phyloP scores from a whole-genome alignment of 2,888 invertebrate genomes.

The Monoplex corrugatus region DNA sequence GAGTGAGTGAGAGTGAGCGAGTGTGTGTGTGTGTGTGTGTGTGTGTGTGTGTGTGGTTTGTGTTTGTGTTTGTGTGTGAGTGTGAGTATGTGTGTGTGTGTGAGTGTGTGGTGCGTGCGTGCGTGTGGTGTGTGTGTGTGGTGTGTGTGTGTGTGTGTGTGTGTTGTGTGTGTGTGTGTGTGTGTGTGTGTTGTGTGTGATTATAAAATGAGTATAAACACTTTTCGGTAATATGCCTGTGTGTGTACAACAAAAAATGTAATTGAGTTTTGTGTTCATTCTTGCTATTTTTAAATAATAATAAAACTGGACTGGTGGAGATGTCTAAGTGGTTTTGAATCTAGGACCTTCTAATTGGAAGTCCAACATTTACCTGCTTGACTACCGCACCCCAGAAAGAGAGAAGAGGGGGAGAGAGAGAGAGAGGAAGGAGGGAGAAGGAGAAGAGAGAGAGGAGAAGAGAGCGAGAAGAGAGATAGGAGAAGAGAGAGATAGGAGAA shows the following conservation, averaged over 20 bases:
- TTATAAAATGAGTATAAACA: too few species aligned
- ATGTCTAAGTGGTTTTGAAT: too few species aligned
- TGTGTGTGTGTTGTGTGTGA: too few species aligned
- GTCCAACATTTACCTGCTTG: too few species aligned
- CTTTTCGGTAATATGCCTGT: too few species aligned
- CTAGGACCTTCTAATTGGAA: too few species aligned
- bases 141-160: neutral
- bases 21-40: constrained; percentile 21
- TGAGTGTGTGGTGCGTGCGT: neutral
- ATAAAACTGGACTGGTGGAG: too few species aligned
- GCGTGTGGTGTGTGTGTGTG: neutral
- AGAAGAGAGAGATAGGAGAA: neutral
- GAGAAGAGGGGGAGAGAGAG: neutral
- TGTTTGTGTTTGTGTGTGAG: neutral
- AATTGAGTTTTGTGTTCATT: too few species aligned
- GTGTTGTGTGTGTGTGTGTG: constrained; percentile 22
- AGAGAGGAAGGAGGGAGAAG: neutral
- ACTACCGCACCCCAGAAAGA: too few species aligned
- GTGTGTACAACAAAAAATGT: too few species aligned
- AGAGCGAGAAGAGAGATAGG: too few species aligned
- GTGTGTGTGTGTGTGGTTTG: neutral
- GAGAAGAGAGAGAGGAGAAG: neutral
- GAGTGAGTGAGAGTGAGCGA: neutral
- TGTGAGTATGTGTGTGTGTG: neutral
- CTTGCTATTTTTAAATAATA: too few species aligned